Evolutionary conservation across 2,797 vertebrate species (phyloP).

Genomic region (Mus minutoides): DNA sequence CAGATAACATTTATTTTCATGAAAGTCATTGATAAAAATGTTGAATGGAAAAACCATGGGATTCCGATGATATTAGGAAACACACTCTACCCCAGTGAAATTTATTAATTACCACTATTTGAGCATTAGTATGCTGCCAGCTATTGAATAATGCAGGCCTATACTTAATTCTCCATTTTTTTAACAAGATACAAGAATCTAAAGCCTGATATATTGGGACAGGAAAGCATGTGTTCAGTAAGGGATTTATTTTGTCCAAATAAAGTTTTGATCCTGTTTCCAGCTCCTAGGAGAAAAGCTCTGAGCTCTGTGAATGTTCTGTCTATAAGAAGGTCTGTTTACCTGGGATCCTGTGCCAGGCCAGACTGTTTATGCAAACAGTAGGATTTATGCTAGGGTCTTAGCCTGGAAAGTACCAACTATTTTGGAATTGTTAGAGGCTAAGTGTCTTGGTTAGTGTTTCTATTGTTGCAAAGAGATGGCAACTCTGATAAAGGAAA

Average conservation of each 20-base stretch:
- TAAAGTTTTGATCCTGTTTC: not conserved
- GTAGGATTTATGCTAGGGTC: not conserved
- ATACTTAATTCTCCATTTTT: not conserved
- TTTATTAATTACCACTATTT: not conserved
- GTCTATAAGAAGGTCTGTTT: not conserved
- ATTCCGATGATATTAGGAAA: not conserved
- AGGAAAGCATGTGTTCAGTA: not conserved
- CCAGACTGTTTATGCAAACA: not conserved
- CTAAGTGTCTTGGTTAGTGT: not conserved
- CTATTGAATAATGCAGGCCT: not conserved
- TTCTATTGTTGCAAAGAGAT: not conserved
- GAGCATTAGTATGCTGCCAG: not conserved
- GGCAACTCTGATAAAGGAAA: not conserved
- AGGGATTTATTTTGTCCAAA: not conserved
- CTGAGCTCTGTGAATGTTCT: not conserved
- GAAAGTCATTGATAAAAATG: constrained; percentile 67
- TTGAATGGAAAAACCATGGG: not conserved
- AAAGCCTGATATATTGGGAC: not conserved
- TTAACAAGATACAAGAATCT: not conserved
- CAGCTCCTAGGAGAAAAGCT: not conserved
- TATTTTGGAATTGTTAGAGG: not conserved
- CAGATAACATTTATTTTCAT: constrained; percentile 9
- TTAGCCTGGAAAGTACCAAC: not conserved
- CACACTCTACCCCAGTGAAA: not conserved
- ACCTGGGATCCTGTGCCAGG: not conserved